Base-by-base conservation (phyloP, 2,888 invertebrate species). In the Dicyrtomina minuta region DNA sequence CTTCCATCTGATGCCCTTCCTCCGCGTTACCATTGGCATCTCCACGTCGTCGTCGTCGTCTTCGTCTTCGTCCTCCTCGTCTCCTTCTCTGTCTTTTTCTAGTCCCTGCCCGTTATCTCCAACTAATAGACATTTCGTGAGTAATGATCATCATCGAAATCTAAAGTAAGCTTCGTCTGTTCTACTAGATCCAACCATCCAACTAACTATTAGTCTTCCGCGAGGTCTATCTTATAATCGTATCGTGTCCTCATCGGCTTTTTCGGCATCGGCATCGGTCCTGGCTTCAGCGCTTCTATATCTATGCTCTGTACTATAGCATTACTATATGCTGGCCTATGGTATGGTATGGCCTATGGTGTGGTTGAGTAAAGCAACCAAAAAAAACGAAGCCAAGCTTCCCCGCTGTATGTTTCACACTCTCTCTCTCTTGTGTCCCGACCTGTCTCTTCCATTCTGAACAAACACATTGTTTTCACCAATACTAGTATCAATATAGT, bases 81-180 rank as follows among this genome's bases (percentile, higher is more conserved):
- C 43, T 43, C 27, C 39, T 56, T 58, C 66, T 43, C 53, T 22
- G 20, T 27, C 39, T 51, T 26, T 15, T 41, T 49, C 43, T 58
- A 58, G n/a, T 41, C n/a, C 15, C 26, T 10, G 41, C 53, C 55
- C 64, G 39, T 65, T 51, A 65, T 65, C 64, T 65, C 53, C 53
- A 65, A 65, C 64, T 53, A 65, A 65, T 65, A 65, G 64, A 65
- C 64, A 65, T 65, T 65, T 65, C 64, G 53, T 65, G 64, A 65
- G 64, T 65, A 65, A 65, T 65, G 64, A 65, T 65, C 64, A 53
- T 62, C 62, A 49, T 62, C 62, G 27, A 49, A 49, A 62, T 62
- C 62, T 51, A 49, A 51, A 62, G 46, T 61, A 44, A 44, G 44
- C 61, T 44, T 61, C 8, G 46, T 26, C 62, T n/a, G 43, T 12